Evolutionary conservation across 2,113 vertebrate species (phyloP).

Genomic region (Thermophis baileyi): DNA sequence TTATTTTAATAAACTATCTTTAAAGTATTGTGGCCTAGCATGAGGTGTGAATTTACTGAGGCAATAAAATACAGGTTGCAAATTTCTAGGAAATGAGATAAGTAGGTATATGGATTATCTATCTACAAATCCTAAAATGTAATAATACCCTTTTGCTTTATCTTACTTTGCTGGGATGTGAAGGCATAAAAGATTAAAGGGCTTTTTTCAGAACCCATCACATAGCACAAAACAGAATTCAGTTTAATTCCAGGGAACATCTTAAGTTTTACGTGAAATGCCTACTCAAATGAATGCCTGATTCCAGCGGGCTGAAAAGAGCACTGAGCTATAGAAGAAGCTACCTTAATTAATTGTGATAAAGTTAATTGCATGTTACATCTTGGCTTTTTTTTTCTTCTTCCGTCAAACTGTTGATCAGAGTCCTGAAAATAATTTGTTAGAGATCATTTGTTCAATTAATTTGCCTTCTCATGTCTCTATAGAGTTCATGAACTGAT

Average conservation of each 20-base stretch:
- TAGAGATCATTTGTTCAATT: conserved; percentile 51
- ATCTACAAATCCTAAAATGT: neutral
- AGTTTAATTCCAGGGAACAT: neutral
- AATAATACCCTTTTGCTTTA: neutral
- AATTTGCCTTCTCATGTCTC: conserved; percentile 29
- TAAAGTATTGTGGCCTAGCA: neutral
- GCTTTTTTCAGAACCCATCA: neutral
- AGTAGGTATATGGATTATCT: neutral
- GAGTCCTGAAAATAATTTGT: conserved; percentile 45
- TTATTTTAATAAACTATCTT: neutral
- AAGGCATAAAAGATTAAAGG: neutral
- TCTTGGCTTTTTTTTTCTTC: neutral
- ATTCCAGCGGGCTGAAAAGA: neutral
- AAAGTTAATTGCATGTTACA: conserved; percentile 19
- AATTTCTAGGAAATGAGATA: neutral
- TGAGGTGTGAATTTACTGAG: neutral
- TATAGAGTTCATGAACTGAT: neutral
- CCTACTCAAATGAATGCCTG: neutral
- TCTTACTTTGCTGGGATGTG: neutral
- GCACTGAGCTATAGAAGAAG: neutral
- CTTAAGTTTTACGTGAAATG: neutral
- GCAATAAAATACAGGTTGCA: neutral
- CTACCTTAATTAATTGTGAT: conserved; percentile 20
- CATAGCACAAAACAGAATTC: neutral
- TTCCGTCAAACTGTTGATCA: conserved; percentile 20